Evolutionary conservation across 2,888 invertebrate species (phyloP), one percentile per base, ranked within the genome.

Genomic region (Scaptomyza flava): DNA sequence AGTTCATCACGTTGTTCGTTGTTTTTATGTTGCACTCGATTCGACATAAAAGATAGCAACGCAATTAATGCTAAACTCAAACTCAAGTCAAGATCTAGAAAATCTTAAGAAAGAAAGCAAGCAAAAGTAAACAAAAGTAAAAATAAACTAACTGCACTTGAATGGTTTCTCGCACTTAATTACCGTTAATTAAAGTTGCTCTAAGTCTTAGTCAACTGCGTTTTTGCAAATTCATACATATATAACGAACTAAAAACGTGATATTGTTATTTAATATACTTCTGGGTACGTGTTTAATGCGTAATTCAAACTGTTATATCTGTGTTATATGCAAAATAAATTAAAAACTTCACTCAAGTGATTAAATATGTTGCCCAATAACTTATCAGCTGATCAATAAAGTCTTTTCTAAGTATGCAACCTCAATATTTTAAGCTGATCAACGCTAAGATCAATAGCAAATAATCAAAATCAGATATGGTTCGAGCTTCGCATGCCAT

Each of bases 21-120:
- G 33, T 14, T 17, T 51, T 14, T 14, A 8, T 57, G 68, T 36
- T 63, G 68, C 66, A 63, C 41, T 61, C 66, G 79, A 74, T 71
- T 58, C 48, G 31, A 48, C 66, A 60, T 75, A 64, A 81, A 79
- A 63, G 65, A 47, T 14, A 48, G 9, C 20, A 38, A n/a, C 42
- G 43, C 42, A 52, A 72, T 53, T 67, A 68, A 41, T 45, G 61
- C 56, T 27, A 20, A 27, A 47, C 41, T 42, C 33, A 14, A 53
- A 23, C 58, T 59, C 20, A 7, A 46, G 6, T 50, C 6, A 9
- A 50, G 30, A 45, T 56, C 67, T 66, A 46, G 51, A 58, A 17
- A 17, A 17, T 23, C 23, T 23, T 2, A 66, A 66, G 66, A 51
- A 41, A 6, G 14, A 23, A 41, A 30, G 7, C 17, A 17, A 17